Evolutionary conservation across 2,113 vertebrate genomes (phyloP), one percentile per base, ranked within the genome.

Genomic region (Lota lota): DNA sequence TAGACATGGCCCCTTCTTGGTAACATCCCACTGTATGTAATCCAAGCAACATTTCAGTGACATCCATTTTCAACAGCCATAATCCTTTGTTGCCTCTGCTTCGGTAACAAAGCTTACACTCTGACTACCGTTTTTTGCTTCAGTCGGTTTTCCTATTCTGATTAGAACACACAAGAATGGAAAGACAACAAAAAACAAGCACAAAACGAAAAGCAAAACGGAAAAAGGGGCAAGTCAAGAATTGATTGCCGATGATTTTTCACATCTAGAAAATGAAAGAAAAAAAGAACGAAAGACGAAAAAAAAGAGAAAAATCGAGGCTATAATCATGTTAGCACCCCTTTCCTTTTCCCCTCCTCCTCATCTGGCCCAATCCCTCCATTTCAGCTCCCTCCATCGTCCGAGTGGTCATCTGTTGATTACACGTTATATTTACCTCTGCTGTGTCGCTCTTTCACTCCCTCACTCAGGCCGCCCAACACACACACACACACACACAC

Each of bases 401-500:
- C 88, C 82, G 90, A 93, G 90, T 90, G 91, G 91, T 91, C 92
- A 93, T 92, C 92, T 90, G 89, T 91, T 93, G 92, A 93, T 93
- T 93, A 92, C 91, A 92, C 69, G 80, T 91, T 92, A 87, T 92
- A 92, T 90, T 92, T 92, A 91, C 89, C 88, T 87, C 88, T 75
- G 81, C 83, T 81, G 81, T 82, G 80, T 85, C 70, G 72, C 78
- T 82, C 83, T 74, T 78, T 82, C 79, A 68, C 79, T 80, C 80
- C 70, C 79, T 80, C 69, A 18, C 85, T 83, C 76, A 6, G 69
- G 74, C 70, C 71, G 51, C 3, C 67, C 69, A 83, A 63, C 80
- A 59, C 76, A 72, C 74, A 65, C 82, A 79, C 78, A 58, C 54
- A 47, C 58, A 57, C 3, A 18, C 67, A 65, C 57, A 62, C 71